Base-by-base conservation (phyloP, 37 sponge, comb jelly and placozoan genomes). In the Tethya wilhelma region DNA sequence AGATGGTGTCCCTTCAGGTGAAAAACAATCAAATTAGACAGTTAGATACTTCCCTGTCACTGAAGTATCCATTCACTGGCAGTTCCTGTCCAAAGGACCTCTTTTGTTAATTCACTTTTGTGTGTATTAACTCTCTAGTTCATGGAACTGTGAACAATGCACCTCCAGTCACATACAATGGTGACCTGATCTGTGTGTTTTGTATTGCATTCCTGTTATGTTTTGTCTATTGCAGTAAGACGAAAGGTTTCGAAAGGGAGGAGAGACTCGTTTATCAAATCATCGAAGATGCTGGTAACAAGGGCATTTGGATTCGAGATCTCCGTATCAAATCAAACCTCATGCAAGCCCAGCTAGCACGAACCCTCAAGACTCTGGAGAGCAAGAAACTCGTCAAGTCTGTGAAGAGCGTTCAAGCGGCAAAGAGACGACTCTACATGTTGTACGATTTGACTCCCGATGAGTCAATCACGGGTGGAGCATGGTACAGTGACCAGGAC, bases 401-500 rank as follows among this genome's bases (percentile, higher is more conserved):
- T 17, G 95, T 97, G 44, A 94, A 89, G 58, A 84, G 93, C 17
- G 98, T 97, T 0, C 87, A 87, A 40, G 90, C 89, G 26, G 41
- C 86, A 9, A 90, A 80, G 77, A 93, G 56, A 46, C 75, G 75
- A 69, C 59, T 94, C 23, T 94, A 94, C 83, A 97, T 97, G 97
- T 45, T 97, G 46, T 89, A 63, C 31, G 90, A 94, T 39, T 59
- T 94, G 12, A 79, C 82, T 8, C 97, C 97, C 9, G 94, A 97
- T 37, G 91, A 89, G 70, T 91, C 95, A 0, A 65, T 97, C 43
- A 97, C 97, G 20, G 97, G 97, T 14, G 97, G 97, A 19, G 95
- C 97, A 2, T 97, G 97, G 97, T 97, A 94, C 88, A 88, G 90
- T 38, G 97, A 97, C 65, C 95, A 94, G 75, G 97, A 97, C 71